These are phyloP conservation scores for Trachelus tabidus DNA, from an alignment of 2,888 invertebrate species.

Conservation along the genomic window DNA sequence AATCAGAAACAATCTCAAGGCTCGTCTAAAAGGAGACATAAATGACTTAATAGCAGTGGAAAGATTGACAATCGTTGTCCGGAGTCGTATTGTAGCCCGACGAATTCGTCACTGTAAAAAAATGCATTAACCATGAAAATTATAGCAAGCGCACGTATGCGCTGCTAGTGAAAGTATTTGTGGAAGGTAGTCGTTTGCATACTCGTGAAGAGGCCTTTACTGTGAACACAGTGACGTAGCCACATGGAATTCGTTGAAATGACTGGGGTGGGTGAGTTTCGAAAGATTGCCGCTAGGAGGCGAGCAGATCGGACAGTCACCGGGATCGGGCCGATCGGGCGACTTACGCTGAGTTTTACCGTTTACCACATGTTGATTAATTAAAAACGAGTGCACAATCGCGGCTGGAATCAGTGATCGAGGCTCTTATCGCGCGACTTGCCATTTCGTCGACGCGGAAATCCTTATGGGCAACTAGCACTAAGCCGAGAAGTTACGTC, in stretches of 20 bases:
- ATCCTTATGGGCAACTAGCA: constrained; percentile 19
- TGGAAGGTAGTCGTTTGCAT: background rate
- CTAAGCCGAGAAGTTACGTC: constrained; percentile 19
- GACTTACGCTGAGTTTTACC: constrained; percentile 48
- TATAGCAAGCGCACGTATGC: background rate
- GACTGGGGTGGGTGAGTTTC: background rate
- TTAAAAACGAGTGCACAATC: constrained; percentile 39
- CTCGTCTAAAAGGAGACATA: background rate
- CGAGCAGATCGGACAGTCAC: constrained; percentile 40
- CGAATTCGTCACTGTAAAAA: background rate
- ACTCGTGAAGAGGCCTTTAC: background rate
- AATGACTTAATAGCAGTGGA: background rate
- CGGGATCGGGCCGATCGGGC: constrained; percentile 54
- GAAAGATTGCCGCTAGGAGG: constrained; percentile 23
- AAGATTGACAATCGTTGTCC: background rate
- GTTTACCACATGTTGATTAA: constrained; percentile 57
- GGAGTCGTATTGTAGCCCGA: background rate
- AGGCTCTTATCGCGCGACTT: constrained; percentile 28
- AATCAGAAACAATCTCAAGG: background rate
- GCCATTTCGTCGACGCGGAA: constrained; percentile 22
- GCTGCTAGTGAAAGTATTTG: background rate
- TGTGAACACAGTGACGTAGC: background rate
- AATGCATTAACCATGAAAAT: background rate
- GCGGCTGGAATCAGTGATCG: constrained; percentile 31
- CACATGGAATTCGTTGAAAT: background rate